Evolutionary conservation across 1,140 invertebrate species (phyloP).

Genomic region (Tetraneura akinire): DNA sequence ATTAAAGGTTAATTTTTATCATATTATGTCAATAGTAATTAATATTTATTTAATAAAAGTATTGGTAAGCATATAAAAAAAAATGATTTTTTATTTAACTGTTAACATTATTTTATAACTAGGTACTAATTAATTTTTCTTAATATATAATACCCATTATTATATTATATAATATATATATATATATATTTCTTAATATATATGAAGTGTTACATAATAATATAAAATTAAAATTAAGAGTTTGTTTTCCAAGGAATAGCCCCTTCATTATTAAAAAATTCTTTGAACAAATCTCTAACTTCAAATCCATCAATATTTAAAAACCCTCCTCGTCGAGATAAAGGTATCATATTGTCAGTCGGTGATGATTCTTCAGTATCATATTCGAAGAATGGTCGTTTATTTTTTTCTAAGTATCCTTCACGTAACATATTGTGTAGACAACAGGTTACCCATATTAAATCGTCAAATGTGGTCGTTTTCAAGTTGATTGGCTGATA

Average conservation of each 20-base stretch:
- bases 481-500: conserved; percentile 53
- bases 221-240: no score
- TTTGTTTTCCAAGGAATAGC: background rate
- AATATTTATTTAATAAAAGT: no score
- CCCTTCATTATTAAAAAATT: background rate
- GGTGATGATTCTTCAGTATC: background rate
- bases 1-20: no score
- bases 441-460: conserved; percentile 49
- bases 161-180: no score
- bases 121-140: no score
- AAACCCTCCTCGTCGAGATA: background rate
- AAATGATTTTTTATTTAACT: no score
- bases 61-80: no score
- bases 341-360: background rate
- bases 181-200: no score
- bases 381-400: conserved; percentile 10
- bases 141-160: no score
- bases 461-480: conserved; percentile 33
- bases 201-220: no score
- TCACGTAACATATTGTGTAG: conserved; percentile 23
- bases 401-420: conserved; percentile 13
- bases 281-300: background rate
- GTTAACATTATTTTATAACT: no score
- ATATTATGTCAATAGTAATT: no score
- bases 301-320: background rate